These are phyloP conservation scores for Babyrousa celebensis DNA, from an alignment of 2,797 vertebrate species.

Conservation along the genomic window DNA sequence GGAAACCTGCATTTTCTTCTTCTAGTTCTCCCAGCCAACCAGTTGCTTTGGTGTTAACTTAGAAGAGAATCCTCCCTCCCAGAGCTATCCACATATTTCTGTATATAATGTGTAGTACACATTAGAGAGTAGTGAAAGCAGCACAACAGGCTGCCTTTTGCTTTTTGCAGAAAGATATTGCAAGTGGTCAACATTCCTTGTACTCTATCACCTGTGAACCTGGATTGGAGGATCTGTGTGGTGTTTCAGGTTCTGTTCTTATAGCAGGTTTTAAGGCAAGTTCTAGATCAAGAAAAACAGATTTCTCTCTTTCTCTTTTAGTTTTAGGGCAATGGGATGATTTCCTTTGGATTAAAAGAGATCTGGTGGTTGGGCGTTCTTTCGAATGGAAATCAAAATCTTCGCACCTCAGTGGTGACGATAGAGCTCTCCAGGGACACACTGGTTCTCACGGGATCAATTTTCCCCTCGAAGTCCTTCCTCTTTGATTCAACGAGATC, in stretches of 20 bases:
- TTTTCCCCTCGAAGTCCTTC: neutral
- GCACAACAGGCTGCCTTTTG: neutral
- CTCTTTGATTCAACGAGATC: neutral
- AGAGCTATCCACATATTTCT: neutral
- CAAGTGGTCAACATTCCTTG: neutral
- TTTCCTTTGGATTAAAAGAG: neutral
- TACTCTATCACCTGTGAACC: neutral
- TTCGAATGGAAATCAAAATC: neutral
- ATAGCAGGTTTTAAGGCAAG: neutral
- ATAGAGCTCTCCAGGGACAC: neutral
- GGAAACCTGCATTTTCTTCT: neutral
- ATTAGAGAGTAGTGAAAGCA: neutral
- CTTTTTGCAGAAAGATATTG: neutral
- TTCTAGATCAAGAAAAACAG: neutral
- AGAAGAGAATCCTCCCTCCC: neutral
- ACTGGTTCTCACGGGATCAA: neutral
- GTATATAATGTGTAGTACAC: neutral
- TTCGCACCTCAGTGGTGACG: neutral
- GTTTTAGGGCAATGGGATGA: neutral
- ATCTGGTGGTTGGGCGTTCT: neutral
- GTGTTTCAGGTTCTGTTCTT: neutral
- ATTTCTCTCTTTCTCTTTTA: neutral
- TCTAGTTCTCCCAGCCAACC: neutral
- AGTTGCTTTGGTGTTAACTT: neutral
- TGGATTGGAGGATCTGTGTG: neutral